A percentile compares a stretch with the other conserved stretches of the same genome.
Evolutionary conservation across 2,888 invertebrate species (phyloP).

Genomic region (Heterodera filipjevi): DNA sequence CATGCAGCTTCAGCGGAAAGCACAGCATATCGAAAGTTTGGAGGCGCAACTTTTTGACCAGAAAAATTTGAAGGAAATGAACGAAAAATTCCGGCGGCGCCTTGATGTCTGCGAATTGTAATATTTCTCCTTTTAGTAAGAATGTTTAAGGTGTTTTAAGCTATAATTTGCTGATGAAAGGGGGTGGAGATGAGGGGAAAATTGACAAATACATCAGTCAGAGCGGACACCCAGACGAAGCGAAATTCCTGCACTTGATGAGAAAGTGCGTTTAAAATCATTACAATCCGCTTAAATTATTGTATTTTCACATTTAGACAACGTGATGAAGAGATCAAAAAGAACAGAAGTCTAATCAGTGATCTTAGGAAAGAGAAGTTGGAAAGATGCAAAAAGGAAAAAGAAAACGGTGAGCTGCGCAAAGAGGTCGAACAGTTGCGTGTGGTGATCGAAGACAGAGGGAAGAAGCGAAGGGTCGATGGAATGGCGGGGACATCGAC

Average conservation of each 20-base stretch:
- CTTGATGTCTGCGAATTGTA: conserved; percentile 18
- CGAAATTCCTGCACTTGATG: conserved; percentile 19
- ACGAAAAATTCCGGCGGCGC: not conserved
- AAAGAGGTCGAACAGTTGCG: not conserved
- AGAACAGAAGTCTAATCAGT: not conserved
- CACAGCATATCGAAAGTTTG: conserved; percentile 7
- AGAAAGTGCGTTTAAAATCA: conserved; percentile 8
- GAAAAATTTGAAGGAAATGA: not conserved
- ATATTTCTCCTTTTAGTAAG: not conserved
- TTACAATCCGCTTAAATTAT: not conserved
- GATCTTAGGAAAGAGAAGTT: not conserved
- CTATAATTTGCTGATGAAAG: not conserved
- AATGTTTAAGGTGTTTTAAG: not conserved
- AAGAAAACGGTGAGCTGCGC: not conserved
- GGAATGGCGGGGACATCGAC: not conserved
- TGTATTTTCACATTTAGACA: not conserved
- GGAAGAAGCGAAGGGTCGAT: not conserved
- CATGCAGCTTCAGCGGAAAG: not conserved
- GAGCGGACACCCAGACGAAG: conserved; percentile 9
- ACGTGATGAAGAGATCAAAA: conserved; percentile 15
- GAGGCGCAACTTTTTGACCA: conserved; percentile 9
- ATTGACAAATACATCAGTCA: conserved; percentile 11
- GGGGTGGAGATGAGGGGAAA: not conserved
- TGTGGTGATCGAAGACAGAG: not conserved
- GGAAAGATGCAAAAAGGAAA: conserved; percentile 18